phyloP scores from a whole-genome alignment of 1,140 invertebrate species.

The Frieseomelitta varia region DNA sequence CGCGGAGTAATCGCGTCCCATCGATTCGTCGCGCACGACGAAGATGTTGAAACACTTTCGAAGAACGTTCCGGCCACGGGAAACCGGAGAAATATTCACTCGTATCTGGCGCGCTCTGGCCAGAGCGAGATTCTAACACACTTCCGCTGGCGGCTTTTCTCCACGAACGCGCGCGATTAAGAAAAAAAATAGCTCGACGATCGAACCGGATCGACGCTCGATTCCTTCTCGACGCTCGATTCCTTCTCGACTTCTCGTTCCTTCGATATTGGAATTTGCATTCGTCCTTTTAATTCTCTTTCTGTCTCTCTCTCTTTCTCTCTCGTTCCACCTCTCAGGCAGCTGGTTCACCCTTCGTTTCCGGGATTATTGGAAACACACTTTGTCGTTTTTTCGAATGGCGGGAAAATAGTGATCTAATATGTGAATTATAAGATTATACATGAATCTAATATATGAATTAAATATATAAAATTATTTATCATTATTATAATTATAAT shows the following conservation, averaged over 20 bases:
- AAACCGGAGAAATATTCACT: constrained; percentile 10
- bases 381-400: background rate
- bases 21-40: background rate
- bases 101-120: background rate
- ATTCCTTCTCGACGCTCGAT: constrained; percentile 8
- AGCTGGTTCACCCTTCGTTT: background rate
- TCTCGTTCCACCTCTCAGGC: background rate
- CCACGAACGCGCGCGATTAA: background rate
- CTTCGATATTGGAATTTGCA: background rate
- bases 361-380: background rate
- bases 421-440: too few species aligned
- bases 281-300: background rate
- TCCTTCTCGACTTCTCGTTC: background rate
- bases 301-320: background rate
- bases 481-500: too few species aligned
- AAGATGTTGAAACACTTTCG: constrained; percentile 24
- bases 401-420: background rate
- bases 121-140: constrained; percentile 15
- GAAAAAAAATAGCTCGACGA: constrained; percentile 18
- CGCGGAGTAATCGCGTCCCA: background rate
- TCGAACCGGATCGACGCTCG: constrained; percentile 2
- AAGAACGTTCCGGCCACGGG: background rate
- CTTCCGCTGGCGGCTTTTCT: constrained; percentile 21
- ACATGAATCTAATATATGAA: too few species aligned
- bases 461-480: too few species aligned